Percentiles rank a stretch among this genome's conserved stretches.
Evolutionary conservation across 2,888 invertebrate genomes (phyloP).

Genomic region (Limnephilus lunatus): DNA sequence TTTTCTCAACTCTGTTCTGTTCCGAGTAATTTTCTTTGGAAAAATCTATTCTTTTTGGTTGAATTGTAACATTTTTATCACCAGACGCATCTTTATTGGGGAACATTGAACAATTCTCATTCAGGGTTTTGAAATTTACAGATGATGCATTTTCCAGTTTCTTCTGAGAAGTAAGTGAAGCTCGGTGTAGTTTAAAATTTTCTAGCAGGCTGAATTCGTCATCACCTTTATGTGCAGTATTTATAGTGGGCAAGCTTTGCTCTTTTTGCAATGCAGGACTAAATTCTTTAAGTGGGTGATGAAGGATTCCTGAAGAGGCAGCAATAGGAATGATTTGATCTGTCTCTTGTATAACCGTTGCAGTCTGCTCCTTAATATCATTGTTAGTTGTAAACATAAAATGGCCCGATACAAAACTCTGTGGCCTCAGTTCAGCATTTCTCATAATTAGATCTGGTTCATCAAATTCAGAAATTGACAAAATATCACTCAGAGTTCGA

Average conservation of each 20-base stretch:
- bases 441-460: constrained; percentile 80
- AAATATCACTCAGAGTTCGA: constrained; percentile 83
- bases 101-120: constrained; percentile 76
- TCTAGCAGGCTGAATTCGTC: background rate
- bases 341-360: constrained; percentile 49
- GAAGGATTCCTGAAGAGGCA: constrained; percentile 18
- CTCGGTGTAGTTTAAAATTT: constrained; percentile 3
- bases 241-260: constrained; percentile 46
- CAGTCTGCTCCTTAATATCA: constrained; percentile 57
- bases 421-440: constrained; percentile 73
- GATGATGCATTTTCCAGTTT: constrained; percentile 66
- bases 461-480: constrained; percentile 85
- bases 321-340: constrained; percentile 41
- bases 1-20: constrained; percentile 37
- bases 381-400: constrained; percentile 52
- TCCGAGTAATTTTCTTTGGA: constrained; percentile 57
- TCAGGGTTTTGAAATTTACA: constrained; percentile 69
- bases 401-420: constrained; percentile 66
- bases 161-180: constrained; percentile 12
- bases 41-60: constrained; percentile 73
- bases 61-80: constrained; percentile 72
- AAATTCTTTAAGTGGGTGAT: constrained; percentile 45
- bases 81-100: constrained; percentile 74
- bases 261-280: constrained; percentile 50
- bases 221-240: constrained; percentile 62